Percentiles rank a stretch among this genome's conserved stretches.
phyloP scores from a whole-genome alignment of 2,113 vertebrate genomes.

The Antigone vipio region DNA sequence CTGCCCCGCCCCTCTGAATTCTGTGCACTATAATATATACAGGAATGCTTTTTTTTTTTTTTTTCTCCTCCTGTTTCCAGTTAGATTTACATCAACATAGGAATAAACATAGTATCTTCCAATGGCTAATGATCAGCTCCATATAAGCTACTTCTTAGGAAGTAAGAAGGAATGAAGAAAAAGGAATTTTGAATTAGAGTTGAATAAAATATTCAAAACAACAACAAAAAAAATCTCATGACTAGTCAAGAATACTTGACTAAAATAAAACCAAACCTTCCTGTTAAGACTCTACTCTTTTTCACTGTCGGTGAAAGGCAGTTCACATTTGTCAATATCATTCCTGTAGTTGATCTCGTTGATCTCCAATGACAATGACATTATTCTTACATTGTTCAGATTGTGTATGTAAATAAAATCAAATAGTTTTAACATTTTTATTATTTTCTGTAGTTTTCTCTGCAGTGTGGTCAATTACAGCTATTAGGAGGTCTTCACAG shows the following conservation, averaged over 20 bases:
- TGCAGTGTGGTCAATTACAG: neutral
- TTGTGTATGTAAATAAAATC: neutral
- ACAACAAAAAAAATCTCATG: no score
- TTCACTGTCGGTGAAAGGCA: neutral
- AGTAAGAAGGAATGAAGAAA: neutral
- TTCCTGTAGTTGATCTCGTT: neutral
- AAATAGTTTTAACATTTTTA: neutral
- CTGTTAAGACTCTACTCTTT: neutral
- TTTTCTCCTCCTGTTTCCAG: fast-evolving
- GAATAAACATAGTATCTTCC: neutral
- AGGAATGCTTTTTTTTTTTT: neutral
- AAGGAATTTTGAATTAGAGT: neutral
- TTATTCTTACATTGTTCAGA: neutral
- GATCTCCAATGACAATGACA: neutral
- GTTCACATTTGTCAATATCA: neutral
- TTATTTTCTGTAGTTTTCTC: neutral
- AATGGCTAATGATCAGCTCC: neutral
- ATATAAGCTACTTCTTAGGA: neutral
- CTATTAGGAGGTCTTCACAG: neutral
- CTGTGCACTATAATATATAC: neutral
- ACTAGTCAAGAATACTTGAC: neutral
- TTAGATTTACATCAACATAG: neutral
- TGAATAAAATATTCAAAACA: neutral
- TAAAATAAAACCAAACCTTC: neutral
- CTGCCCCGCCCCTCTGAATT: no score